Evolutionary conservation across 2,888 invertebrate species (phyloP).

Genomic region (Drosophila seclusa): DNA sequence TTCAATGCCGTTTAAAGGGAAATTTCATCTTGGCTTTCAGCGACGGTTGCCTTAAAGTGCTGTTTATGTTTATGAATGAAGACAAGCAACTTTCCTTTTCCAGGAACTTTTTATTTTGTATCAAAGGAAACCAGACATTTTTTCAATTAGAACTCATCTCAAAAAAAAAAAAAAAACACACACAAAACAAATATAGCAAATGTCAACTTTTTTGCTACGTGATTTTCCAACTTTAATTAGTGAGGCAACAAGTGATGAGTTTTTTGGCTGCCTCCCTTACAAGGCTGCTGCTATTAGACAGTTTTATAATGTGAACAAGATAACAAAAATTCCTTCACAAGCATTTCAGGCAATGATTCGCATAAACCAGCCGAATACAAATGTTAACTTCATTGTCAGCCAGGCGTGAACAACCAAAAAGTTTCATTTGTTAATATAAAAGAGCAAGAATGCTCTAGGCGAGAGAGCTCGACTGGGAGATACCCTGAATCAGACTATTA

Average conservation of each 20-base stretch:
- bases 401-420: slow-evolving; percentile 12
- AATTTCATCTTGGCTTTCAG: slow-evolving; percentile 1
- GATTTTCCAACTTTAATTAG: slow-evolving; percentile 28
- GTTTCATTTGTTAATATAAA: slow-evolving; percentile 17
- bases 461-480: background rate
- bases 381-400: slow-evolving; percentile 22
- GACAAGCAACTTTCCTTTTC: background rate
- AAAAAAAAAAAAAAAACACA: background rate
- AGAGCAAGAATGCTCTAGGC: background rate
- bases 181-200: background rate
- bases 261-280: background rate
- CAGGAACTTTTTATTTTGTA: background rate
- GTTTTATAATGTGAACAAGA: background rate
- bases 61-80: slow-evolving; percentile 15
- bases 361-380: slow-evolving; percentile 8
- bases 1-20: slow-evolving; percentile 16
- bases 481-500: background rate
- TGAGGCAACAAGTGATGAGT: slow-evolving; percentile 42
- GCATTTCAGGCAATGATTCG: slow-evolving; percentile 10
- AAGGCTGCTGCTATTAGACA: background rate
- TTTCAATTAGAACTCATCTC: slow-evolving; percentile 11
- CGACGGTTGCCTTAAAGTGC: background rate
- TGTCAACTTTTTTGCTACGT: slow-evolving; percentile 14
- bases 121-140: background rate
- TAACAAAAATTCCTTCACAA: slow-evolving; percentile 22